Conservation (phyloP, 2,888 invertebrate species). For the Serripes groenlandicus region DNA sequence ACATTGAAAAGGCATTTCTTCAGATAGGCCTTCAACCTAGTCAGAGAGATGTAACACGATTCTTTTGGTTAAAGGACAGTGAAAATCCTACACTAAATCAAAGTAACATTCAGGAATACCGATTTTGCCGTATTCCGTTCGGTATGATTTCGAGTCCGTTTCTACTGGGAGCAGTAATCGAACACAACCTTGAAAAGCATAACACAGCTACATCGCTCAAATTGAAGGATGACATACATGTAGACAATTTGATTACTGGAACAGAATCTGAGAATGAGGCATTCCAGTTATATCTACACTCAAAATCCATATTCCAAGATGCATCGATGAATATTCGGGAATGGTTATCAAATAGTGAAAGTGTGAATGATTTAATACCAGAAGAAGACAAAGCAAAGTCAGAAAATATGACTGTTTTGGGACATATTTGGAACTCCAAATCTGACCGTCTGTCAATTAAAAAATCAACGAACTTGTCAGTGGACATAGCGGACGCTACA, state of each 20-base stretch:
- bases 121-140: constrained; percentile 15
- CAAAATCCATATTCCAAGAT: not conserved
- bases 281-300: not conserved
- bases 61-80: constrained; percentile 11
- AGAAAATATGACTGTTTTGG: too few species aligned
- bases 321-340: not conserved
- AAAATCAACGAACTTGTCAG: too few species aligned
- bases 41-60: constrained; percentile 21
- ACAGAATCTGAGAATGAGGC: not conserved
- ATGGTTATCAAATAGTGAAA: constrained; percentile 5
- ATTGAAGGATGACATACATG: not conserved
- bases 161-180: constrained; percentile 6
- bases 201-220: not conserved
- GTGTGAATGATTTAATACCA: not conserved
- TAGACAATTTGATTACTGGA: constrained; percentile 2
- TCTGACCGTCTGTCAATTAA: too few species aligned
- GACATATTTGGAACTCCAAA: too few species aligned
- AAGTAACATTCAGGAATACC: not conserved
- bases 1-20: too few species aligned
- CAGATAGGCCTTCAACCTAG: not conserved
- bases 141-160: too few species aligned
- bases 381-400: too few species aligned
- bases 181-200: not conserved
- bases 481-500: too few species aligned
- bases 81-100: too few species aligned